phyloP scores from a whole-genome alignment of 2,113 vertebrate species.

The Pseudorectes ferrugineus region DNA sequence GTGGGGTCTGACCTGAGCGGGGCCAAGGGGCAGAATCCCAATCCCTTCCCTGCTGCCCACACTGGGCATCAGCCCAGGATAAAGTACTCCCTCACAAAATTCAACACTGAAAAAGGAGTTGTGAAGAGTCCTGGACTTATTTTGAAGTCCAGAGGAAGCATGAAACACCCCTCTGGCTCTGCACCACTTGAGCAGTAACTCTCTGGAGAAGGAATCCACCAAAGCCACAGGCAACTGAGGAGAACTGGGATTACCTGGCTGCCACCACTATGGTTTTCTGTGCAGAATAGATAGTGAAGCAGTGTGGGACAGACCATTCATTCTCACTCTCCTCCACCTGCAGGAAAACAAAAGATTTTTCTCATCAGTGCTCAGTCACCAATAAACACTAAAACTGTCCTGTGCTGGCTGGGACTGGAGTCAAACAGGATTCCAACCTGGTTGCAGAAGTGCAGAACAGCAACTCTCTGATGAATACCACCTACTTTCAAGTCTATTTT shows the following conservation, averaged over 20 bases:
- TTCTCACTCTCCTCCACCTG: conserved; percentile 91
- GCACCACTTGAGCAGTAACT: neutral
- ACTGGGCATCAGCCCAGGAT: neutral
- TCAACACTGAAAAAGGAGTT: neutral
- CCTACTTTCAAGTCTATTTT: neutral
- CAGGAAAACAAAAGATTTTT: neutral
- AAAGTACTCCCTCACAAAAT: neutral
- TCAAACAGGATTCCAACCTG: neutral
- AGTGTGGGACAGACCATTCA: conserved; percentile 87
- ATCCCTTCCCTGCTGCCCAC: neutral
- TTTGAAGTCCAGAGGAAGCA: neutral
- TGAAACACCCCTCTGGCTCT: neutral
- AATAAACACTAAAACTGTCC: neutral
- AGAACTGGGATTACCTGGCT: conserved; percentile 78
- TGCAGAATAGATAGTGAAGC: conserved; percentile 93
- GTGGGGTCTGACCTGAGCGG: neutral
- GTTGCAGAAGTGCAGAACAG: neutral
- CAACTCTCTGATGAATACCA: neutral
- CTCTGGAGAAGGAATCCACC: neutral
- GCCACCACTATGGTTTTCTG: conserved; percentile 93
- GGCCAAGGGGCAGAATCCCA: neutral
- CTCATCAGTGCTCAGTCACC: conserved; percentile 73
- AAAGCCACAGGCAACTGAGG: neutral
- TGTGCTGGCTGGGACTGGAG: neutral
- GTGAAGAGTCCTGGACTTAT: neutral